phyloP scores from a whole-genome alignment of 2,888 invertebrate species.

The Drosophila diplacantha region DNA sequence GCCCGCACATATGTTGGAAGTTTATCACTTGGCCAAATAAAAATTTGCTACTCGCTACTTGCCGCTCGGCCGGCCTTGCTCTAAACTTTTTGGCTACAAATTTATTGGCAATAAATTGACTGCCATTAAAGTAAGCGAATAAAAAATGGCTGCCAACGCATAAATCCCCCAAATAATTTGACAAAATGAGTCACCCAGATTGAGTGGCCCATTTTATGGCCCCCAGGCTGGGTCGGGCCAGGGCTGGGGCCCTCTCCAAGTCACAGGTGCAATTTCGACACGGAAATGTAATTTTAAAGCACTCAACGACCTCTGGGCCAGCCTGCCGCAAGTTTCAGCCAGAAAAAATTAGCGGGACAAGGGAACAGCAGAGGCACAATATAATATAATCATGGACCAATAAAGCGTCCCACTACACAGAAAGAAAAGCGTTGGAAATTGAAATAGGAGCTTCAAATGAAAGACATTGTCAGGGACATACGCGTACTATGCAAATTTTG shows the following conservation, averaged over 20 bases:
- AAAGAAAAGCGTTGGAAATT: not conserved
- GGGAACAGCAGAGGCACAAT: conserved; percentile 34
- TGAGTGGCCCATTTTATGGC: conserved; percentile 56
- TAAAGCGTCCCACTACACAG: conserved; percentile 43
- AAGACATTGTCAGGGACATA: too few species aligned
- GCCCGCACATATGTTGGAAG: conserved; percentile 66
- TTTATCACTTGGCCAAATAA: conserved; percentile 69
- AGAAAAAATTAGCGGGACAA: conserved; percentile 53
- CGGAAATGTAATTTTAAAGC: conserved; percentile 72
- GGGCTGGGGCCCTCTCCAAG: conserved; percentile 1
- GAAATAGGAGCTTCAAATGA: not conserved
- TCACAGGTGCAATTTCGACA: conserved; percentile 66
- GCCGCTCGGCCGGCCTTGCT: conserved; percentile 54
- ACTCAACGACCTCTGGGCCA: conserved; percentile 46
- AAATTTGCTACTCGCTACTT: conserved; percentile 48
- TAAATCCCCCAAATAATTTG: conserved; percentile 73
- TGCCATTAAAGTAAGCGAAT: conserved; percentile 69
- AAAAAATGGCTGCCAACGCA: conserved; percentile 69
- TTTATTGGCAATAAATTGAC: conserved; percentile 72
- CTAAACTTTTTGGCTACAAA: conserved; percentile 74
- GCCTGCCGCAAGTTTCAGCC: conserved; percentile 12
- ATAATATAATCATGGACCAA: conserved; percentile 65
- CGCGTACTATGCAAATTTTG: too few species aligned
- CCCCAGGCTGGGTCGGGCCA: conserved; percentile 10
- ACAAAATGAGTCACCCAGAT: conserved; percentile 73